These are phyloP conservation scores for Tetragonisca angustula DNA, from an alignment of 2,888 invertebrate genomes.

Conservation along the genomic window DNA sequence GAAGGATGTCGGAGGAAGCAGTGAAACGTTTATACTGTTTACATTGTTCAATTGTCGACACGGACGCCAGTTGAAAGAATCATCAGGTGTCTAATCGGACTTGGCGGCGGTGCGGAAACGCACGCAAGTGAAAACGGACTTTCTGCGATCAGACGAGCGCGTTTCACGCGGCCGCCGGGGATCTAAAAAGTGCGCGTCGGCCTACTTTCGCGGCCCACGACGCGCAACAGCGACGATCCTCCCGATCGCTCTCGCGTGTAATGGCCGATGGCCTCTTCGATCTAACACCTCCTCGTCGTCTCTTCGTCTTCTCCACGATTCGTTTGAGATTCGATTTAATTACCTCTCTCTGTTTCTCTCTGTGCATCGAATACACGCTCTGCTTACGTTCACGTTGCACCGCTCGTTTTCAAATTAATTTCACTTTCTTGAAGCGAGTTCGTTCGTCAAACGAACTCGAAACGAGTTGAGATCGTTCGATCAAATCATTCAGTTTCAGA, in stretches of 20 bases:
- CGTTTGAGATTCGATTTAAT: not conserved
- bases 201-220: slow-evolving; percentile 58
- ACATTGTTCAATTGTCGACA: too few species aligned
- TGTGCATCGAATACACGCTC: not conserved
- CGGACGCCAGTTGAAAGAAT: not conserved
- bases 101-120: not conserved
- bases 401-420: not conserved
- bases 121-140: slow-evolving; percentile 63
- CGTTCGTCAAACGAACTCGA: not conserved
- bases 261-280: slow-evolving; percentile 4
- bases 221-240: slow-evolving; percentile 10
- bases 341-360: not conserved
- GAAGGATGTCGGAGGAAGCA: too few species aligned
- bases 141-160: slow-evolving; percentile 54
- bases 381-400: not conserved
- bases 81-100: not conserved
- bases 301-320: not conserved
- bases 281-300: not conserved
- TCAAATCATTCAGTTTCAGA: too few species aligned
- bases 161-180: slow-evolving; percentile 44
- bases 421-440: not conserved
- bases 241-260: slow-evolving; percentile 25
- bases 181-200: slow-evolving; percentile 59
- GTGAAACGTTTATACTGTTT: not conserved
- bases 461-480: too few species aligned